phyloP scores from a whole-genome alignment of 2,888 invertebrate genomes.

The Meteorus cinctellus region DNA sequence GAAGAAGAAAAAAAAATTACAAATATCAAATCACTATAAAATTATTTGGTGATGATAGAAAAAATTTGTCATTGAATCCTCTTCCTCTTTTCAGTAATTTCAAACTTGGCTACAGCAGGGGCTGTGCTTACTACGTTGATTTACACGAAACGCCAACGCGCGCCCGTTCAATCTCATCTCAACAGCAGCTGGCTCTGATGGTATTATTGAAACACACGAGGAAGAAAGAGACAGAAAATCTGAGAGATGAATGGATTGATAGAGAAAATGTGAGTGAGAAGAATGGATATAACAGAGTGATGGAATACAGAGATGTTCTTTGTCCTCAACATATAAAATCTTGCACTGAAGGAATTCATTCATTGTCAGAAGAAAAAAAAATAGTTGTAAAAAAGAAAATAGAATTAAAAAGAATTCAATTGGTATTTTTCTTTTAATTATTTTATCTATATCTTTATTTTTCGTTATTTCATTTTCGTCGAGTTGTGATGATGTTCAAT shows the following conservation, averaged over 20 bases:
- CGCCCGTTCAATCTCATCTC: neutral
- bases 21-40: neutral
- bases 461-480: neutral
- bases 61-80: neutral
- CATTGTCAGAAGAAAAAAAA: neutral
- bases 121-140: neutral
- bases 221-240: constrained; percentile 1
- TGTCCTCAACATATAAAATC: constrained; percentile 7
- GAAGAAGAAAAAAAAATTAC: neutral
- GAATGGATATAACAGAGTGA: constrained; percentile 3
- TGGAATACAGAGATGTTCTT: constrained; percentile 33
- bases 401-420: neutral
- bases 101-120: no score
- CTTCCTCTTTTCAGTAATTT: no score
- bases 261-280: neutral
- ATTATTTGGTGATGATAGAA: neutral
- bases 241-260: constrained; percentile 1
- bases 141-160: neutral
- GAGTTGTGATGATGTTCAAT: neutral
- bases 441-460: neutral
- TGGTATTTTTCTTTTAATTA: neutral
- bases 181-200: neutral
- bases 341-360: neutral
- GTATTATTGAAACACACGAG: neutral
- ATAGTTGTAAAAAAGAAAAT: neutral